phyloP scores from a whole-genome alignment of 2,797 vertebrate species.

The Falco berigora region DNA sequence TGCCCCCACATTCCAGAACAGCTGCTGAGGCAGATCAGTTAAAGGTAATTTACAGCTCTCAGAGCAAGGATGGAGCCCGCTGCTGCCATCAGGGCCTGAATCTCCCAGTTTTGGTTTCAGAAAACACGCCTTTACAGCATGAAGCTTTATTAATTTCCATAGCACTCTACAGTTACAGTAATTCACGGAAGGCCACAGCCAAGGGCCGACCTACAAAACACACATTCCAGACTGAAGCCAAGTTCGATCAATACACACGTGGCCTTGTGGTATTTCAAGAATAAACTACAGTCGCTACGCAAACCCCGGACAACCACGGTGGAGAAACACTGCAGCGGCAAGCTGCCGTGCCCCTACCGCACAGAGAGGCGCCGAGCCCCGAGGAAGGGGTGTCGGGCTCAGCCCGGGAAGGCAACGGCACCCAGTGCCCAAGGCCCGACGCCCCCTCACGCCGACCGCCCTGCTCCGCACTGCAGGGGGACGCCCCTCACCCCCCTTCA shows the following conservation, averaged over 20 bases:
- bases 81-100: not conserved
- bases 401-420: not conserved
- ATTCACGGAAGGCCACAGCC: accelerated
- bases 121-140: accelerated
- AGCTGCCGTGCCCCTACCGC: not conserved
- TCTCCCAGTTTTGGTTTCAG: not conserved
- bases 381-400: too few relatives aligned
- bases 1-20: too few relatives aligned
- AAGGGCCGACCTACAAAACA: not conserved
- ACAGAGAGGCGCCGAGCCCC: not conserved
- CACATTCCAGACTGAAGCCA: not conserved
- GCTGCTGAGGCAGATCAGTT: not conserved
- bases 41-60: not conserved
- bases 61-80: not conserved
- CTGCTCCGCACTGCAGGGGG: accelerated
- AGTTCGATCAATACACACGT: not conserved
- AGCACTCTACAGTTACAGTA: not conserved
- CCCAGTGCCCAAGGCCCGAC: not conserved
- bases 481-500: accelerated
- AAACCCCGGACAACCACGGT: accelerated
- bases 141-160: not conserved
- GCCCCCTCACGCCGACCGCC: accelerated
- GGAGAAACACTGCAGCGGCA: too few relatives aligned
- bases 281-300: not conserved
- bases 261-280: not conserved